Conservation (phyloP, 2,888 invertebrate genomes). For the Leucoma salicis region DNA sequence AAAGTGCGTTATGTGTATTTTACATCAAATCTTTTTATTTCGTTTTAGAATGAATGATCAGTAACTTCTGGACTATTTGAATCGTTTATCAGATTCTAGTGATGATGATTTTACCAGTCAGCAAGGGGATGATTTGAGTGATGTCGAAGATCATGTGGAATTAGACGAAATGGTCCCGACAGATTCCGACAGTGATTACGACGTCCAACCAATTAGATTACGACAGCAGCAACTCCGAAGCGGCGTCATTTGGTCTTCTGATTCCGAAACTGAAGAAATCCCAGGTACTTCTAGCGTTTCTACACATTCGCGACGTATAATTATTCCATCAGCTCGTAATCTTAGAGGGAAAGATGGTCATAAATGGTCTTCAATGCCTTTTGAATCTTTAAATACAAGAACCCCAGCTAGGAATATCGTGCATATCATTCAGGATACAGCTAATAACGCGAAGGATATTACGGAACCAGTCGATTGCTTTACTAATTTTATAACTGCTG, state of each 20-base stretch:
- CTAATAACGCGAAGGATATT: slow-evolving; percentile 7
- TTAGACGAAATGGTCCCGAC: slow-evolving; percentile 11
- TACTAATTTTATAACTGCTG: slow-evolving; percentile 1
- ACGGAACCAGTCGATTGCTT: slow-evolving; percentile 6
- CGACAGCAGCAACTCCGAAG: slow-evolving; percentile 8
- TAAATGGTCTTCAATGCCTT: slow-evolving; percentile 13
- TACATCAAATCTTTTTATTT: slow-evolving; percentile 5
- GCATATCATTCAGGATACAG: slow-evolving; percentile 10
- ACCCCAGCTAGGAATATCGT: slow-evolving; percentile 12
- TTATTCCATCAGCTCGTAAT: slow-evolving; percentile 10
- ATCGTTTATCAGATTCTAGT: slow-evolving; percentile 13
- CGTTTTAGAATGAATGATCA: slow-evolving; percentile 10
- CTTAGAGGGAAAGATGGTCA: slow-evolving; percentile 14
- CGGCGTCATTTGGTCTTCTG: slow-evolving; percentile 11
- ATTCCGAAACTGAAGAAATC: slow-evolving; percentile 14
- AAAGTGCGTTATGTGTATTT: slow-evolving; percentile 8
- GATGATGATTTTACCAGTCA: slow-evolving; percentile 11
- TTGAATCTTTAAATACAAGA: slow-evolving; percentile 13
- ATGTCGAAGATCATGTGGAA: slow-evolving; percentile 12
- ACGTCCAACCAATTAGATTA: slow-evolving; percentile 10
- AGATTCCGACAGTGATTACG: slow-evolving; percentile 14
- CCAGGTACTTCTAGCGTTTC: slow-evolving; percentile 5
- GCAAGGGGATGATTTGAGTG: slow-evolving; percentile 8
- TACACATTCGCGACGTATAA: slow-evolving; percentile 4
- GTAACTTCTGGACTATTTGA: slow-evolving; percentile 11